phyloP scores from a whole-genome alignment of 1,140 invertebrate genomes.

The Drosophila ogumai region DNA sequence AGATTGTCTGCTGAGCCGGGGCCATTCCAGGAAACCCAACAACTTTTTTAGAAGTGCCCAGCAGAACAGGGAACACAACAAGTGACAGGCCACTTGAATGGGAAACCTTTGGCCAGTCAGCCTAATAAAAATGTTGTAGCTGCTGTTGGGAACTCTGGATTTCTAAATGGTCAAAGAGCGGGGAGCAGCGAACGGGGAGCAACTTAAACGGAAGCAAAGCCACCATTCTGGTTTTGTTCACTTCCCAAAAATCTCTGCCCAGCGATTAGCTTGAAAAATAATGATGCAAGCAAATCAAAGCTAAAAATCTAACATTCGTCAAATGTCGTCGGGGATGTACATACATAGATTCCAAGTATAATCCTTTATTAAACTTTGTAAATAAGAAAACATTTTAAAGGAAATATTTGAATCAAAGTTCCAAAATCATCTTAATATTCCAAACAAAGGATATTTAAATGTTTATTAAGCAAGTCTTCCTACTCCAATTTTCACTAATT shows the following conservation, averaged over 20 bases:
- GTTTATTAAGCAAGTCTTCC: not conserved
- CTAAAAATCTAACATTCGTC: conserved; percentile 9
- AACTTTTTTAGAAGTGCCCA: conserved; percentile 76
- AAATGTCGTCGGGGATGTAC: not conserved
- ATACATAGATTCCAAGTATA: too few species aligned
- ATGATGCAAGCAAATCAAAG: conserved; percentile 44
- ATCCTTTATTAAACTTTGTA: too few species aligned
- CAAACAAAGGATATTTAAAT: too few species aligned
- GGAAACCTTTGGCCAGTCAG: conserved; percentile 59
- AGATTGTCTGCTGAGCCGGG: conserved; percentile 20
- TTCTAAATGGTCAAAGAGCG: conserved; percentile 6
- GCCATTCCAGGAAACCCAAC: conserved; percentile 71
- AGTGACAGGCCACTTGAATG: conserved; percentile 61
- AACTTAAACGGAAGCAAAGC: conserved; percentile 41
- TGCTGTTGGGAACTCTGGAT: conserved; percentile 35
- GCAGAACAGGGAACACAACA: conserved; percentile 45
- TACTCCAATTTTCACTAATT: not conserved
- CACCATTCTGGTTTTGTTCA: conserved; percentile 39
- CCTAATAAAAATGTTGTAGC: conserved; percentile 63
- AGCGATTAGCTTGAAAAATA: conserved; percentile 48
- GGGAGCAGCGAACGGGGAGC: conserved; percentile 7
- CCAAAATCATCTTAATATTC: too few species aligned
- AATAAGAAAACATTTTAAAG: too few species aligned
- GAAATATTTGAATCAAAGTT: too few species aligned
- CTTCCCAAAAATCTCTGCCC: conserved; percentile 41